phyloP scores from a whole-genome alignment of 2,888 invertebrate species.

The Pseudococcus viburni region DNA sequence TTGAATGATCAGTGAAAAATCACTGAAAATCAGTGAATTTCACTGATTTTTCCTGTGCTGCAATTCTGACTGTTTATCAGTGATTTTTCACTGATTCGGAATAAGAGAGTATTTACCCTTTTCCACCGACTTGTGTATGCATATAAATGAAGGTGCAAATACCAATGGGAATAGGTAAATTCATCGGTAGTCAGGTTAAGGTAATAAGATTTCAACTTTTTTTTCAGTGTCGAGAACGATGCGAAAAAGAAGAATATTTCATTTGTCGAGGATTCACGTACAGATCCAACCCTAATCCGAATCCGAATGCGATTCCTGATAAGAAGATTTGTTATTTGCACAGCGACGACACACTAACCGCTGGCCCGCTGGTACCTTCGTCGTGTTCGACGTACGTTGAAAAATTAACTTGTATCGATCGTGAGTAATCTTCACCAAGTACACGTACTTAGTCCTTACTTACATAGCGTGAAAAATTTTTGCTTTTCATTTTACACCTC shows the following conservation, averaged over 20 bases:
- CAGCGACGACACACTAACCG: slow-evolving; percentile 85
- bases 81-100: too few relatives aligned
- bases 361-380: slow-evolving; percentile 77
- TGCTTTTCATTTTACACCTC: background rate
- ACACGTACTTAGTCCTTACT: background rate
- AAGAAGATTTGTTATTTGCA: slow-evolving; percentile 79
- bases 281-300: slow-evolving; percentile 67
- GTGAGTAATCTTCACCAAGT: slow-evolving; percentile 74
- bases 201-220: background rate
- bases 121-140: too few relatives aligned
- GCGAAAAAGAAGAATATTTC: slow-evolving; percentile 78
- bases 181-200: too few relatives aligned
- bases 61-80: too few relatives aligned
- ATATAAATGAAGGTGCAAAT: too few relatives aligned
- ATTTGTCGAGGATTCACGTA: slow-evolving; percentile 81
- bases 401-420: slow-evolving; percentile 86
- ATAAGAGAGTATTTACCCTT: too few relatives aligned
- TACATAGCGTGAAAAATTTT: background rate
- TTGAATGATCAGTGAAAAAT: too few relatives aligned
- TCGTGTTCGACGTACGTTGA: slow-evolving; percentile 81
- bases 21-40: too few relatives aligned
- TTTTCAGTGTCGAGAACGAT: slow-evolving; percentile 74
- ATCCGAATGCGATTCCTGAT: slow-evolving; percentile 6
- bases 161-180: too few relatives aligned
- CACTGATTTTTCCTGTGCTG: too few relatives aligned